Base-by-base conservation (phyloP, 2,113 vertebrate genomes). In the Meleagris gallopavo region DNA sequence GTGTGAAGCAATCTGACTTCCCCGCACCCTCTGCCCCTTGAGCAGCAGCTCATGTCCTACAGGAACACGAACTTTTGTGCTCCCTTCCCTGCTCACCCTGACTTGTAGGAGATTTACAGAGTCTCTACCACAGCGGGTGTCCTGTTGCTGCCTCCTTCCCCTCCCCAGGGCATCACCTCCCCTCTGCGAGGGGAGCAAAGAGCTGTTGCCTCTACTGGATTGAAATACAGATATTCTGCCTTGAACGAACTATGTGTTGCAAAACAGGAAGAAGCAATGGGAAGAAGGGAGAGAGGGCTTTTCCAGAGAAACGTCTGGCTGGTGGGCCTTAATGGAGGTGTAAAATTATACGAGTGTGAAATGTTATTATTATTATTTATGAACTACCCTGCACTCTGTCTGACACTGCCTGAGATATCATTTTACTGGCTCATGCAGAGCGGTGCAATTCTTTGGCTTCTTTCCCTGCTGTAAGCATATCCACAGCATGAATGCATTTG, bases 1-100 rank as follows among this genome's bases (percentile, higher is more conserved):
- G 54, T 1, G 2, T 48, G 36, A 58, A 73, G 16, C n/a, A 65
- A 80, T 36, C 4, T 16, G 21, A 2, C 3, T 67, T 80, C 7
- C 2, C 25, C 4, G 0, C 0, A 36, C 24, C 32, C 41, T 55
- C 61, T 69, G 34, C 7, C 22, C 30, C 21, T 6, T 1, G 0
- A 40, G 48, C 15, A 75, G 22, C 69, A 75, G 22, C 70, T 81
- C 69, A 41, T 27, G 9, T 52, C 58, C 38, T 34, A 20, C 7
- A 72, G 52, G 27, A 91, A 91, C 82, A 85, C 5, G 5, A 4
- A 41, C 25, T 76, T 89, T 81, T 61, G 48, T 83, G 18, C 8
- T 7, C 4, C 4, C 3, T 6, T 65, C 17, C 21, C 13, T 70
- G 14, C n/a, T 66, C 0, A 0, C 16, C 30, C 58, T 30, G 32